phyloP scores from a whole-genome alignment of 1,140 invertebrate species.

The Caerostris extrusa region DNA sequence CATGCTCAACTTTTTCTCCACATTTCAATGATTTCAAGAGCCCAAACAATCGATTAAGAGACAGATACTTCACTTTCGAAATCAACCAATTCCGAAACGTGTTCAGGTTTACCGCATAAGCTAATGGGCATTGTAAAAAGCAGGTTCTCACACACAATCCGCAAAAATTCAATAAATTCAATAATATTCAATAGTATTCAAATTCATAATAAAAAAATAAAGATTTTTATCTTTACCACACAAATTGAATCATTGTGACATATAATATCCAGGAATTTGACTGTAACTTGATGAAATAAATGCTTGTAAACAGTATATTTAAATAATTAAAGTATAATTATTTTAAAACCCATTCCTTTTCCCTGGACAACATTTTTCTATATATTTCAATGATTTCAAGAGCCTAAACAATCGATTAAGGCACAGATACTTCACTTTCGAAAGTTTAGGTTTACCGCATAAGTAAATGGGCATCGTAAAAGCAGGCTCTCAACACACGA shows the following conservation, averaged over 20 bases:
- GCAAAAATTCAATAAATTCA: too few relatives aligned
- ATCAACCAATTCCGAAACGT: conserved; percentile 33
- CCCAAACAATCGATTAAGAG: conserved; percentile 40
- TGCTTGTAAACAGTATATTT: too few relatives aligned
- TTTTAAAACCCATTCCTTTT: neutral
- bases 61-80: conserved; percentile 1
- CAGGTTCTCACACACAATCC: conserved; percentile 37
- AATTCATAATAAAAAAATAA: too few relatives aligned
- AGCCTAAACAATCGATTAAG: conserved; percentile 41
- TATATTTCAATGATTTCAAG: neutral
- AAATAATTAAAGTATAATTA: too few relatives aligned
- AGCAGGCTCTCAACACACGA: conserved; percentile 42
- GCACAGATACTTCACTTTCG: neutral
- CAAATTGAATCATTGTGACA: too few relatives aligned
- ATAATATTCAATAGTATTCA: too few relatives aligned
- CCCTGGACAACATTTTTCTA: neutral
- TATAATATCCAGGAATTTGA: too few relatives aligned
- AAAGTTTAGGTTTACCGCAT: conserved; percentile 37
- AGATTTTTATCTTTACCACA: too few relatives aligned
- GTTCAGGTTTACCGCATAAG: conserved; percentile 43
- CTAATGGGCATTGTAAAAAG: conserved; percentile 46
- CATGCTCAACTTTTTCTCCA: neutral
- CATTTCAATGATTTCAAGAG: neutral
- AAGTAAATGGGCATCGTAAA: conserved; percentile 44
- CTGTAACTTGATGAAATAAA: too few relatives aligned